Evolutionary conservation across 2,888 invertebrate species (phyloP).

Genomic region (Drosophila sordidapex): DNA sequence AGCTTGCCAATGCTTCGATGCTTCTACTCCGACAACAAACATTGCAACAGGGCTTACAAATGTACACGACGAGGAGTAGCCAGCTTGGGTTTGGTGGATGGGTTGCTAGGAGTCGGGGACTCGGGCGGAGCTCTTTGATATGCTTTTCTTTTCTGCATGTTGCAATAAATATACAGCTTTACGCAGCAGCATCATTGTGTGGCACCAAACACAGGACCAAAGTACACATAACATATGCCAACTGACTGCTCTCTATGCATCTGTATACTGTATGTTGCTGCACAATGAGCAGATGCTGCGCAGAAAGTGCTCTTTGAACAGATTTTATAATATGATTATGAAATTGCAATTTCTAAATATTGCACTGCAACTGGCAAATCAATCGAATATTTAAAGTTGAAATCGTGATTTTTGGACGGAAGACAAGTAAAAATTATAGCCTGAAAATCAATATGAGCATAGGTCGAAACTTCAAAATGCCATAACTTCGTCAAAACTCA

Average conservation of each 20-base stretch:
- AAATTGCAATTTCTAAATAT: constrained; percentile 16
- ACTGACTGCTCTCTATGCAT: constrained; percentile 35
- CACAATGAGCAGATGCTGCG: constrained; percentile 26
- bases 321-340: constrained; percentile 12
- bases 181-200: constrained; percentile 42
- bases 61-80: constrained; percentile 27
- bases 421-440: too few species aligned
- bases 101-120: constrained; percentile 18
- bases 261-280: neutral
- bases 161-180: constrained; percentile 82
- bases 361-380: neutral
- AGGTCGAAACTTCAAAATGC: too few species aligned
- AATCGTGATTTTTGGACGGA: too few species aligned
- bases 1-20: constrained; percentile 41
- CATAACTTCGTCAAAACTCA: too few species aligned
- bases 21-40: constrained; percentile 43
- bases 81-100: constrained; percentile 4
- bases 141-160: constrained; percentile 75
- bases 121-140: constrained; percentile 67
- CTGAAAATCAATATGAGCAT: too few species aligned
- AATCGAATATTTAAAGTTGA: too few species aligned
- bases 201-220: constrained; percentile 8
- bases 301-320: constrained; percentile 36
- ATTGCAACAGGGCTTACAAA: constrained; percentile 61
- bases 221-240: constrained; percentile 52